phyloP scores from a whole-genome alignment of 2,888 invertebrate genomes.

The Escarpia spicata region DNA sequence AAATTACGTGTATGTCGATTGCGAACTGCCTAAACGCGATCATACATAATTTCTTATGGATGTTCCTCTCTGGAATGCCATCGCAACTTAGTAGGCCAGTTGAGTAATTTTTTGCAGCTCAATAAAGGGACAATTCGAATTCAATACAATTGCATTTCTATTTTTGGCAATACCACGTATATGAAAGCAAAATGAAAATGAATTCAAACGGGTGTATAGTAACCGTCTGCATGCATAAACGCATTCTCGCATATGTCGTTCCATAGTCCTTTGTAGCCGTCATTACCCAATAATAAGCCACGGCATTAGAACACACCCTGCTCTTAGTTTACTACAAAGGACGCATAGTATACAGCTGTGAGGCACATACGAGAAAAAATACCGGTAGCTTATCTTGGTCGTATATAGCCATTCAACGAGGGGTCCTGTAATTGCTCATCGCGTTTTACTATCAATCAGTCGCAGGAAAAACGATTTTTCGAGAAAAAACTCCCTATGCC shows the following conservation, averaged over 20 bases:
- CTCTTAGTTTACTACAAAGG: constrained; percentile 9
- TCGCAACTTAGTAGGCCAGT: background rate
- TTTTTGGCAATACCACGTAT: background rate
- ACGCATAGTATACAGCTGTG: background rate
- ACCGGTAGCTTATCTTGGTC: background rate
- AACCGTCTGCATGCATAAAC: background rate
- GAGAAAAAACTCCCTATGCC: background rate
- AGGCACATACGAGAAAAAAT: background rate
- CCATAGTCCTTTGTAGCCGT: background rate
- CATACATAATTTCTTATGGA: background rate
- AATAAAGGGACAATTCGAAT: background rate
- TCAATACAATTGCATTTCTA: background rate
- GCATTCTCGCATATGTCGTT: background rate
- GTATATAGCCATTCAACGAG: background rate
- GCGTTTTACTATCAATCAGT: background rate
- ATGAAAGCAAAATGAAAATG: background rate
- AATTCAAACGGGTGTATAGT: background rate
- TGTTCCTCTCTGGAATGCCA: background rate
- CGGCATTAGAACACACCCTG: background rate
- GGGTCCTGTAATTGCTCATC: background rate
- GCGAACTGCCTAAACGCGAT: background rate
- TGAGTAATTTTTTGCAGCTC: background rate
- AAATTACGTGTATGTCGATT: background rate
- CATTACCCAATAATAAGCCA: background rate
- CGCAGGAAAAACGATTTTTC: background rate